These are phyloP conservation scores for Polietes domitor DNA, from an alignment of 2,888 invertebrate species.

Conservation along the genomic window DNA sequence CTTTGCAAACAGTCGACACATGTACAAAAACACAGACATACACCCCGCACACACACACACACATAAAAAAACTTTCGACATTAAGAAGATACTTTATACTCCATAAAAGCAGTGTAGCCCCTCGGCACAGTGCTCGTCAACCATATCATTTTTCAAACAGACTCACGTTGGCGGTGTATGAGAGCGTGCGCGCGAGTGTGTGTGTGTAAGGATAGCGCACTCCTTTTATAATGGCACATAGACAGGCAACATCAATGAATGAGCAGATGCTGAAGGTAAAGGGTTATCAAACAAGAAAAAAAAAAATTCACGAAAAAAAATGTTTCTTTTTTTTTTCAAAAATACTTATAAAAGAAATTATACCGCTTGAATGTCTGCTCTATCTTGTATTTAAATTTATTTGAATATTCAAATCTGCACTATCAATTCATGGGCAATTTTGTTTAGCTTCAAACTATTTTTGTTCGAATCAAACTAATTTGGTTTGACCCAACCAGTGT, in stretches of 20 bases:
- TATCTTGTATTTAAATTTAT: too few species aligned
- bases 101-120: slow-evolving; percentile 55
- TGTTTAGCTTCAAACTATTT: background rate
- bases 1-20: slow-evolving; percentile 52
- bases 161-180: background rate
- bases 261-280: background rate
- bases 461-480: too few species aligned
- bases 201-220: background rate
- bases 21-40: slow-evolving; percentile 42
- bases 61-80: slow-evolving; percentile 58
- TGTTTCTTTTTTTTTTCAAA: too few species aligned
- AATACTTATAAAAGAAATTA: too few species aligned
- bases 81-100: slow-evolving; percentile 62
- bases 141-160: slow-evolving; percentile 8
- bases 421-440: too few species aligned
- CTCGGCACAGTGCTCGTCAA: background rate
- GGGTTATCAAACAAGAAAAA: background rate
- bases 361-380: too few species aligned
- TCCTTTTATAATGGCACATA: background rate
- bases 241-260: background rate
- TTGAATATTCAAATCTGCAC: too few species aligned
- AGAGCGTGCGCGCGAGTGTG: background rate
- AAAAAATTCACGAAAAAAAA: too few species aligned
- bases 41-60: slow-evolving; percentile 44
- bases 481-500: background rate